Evolutionary conservation across 2,113 vertebrate species (phyloP), one percentile per base, ranked within the genome.

Genomic region (Dicaeum eximium): DNA sequence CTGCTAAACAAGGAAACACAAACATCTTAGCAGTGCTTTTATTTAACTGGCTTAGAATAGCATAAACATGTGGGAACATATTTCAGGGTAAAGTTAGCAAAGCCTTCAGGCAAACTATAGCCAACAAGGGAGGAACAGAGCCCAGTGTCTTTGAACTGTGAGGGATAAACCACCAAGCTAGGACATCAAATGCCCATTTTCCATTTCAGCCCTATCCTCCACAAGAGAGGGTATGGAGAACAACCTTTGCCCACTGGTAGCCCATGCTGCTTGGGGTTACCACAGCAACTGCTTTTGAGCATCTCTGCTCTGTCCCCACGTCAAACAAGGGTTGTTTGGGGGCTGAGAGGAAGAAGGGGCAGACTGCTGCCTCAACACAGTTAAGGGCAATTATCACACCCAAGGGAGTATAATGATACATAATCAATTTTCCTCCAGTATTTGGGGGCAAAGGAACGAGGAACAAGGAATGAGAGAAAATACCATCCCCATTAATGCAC

Each of bases 51-150:
- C 58, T 92, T 54, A 80, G 64, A 92, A 80, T 8, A 74, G 21
- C 67, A 67, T 35, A 77, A 92, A 86, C 79, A 66, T 88, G 42
- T 13, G 51, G 60, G 56, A 93, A 83, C n/a, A 66, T 78, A 92
- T 92, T 93, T 92, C 72, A 93, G 61, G 28, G 73, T 64, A 60
- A 90, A 92, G 72, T 47, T 54, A 80, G 54, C n/a, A 75, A 95
- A 88, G 60, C 17, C 86, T 83, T 67, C 44, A 70, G 44, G 58
- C 30, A 86, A 66, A 42, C 38, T 64, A n/a, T 3, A 79, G 38
- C 42, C 31, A 88, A 28, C 24, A 81, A 71, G 10, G 53, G 53
- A 91, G 60, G 22, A 93, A 7, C 21, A 65, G 28, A 74, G 58
- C 20, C 47, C 9, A 15, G 10, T 7, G 10, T 15, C 33, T 82